A percentile compares a stretch with the other conserved stretches of the same genome.
Conservation (phyloP, 2,113 vertebrate genomes). For the Spizaetus ornatus region DNA sequence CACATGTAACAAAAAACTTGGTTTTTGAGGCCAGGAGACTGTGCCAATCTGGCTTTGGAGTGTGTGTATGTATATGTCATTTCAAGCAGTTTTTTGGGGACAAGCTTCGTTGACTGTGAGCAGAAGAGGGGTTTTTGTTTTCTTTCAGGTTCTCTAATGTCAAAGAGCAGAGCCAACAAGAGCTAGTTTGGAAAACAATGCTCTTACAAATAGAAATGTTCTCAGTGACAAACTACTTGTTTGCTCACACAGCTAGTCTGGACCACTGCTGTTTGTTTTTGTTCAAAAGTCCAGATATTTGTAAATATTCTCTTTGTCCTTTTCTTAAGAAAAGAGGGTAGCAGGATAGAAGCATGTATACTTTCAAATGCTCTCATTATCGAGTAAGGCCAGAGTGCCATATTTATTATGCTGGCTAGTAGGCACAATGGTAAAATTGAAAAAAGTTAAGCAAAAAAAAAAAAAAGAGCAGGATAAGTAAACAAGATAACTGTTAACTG, state of each 20-base stretch:
- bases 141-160: neutral
- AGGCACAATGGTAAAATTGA: neutral
- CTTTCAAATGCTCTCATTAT: neutral
- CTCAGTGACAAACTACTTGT: neutral
- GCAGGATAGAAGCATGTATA: neutral
- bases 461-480: neutral
- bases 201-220: neutral
- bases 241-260: neutral
- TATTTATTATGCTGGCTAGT: neutral
- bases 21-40: neutral
- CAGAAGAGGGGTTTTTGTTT: neutral
- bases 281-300: neutral
- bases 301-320: neutral
- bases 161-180: neutral
- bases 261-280: neutral
- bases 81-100: neutral
- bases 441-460: neutral
- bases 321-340: neutral
- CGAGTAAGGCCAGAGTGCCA: neutral
- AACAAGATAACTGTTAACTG: neutral
- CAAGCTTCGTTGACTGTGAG: neutral
- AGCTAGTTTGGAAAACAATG: neutral
- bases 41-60: neutral
- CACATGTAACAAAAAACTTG: neutral
- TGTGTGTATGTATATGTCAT: neutral